Evolutionary conservation across 2,888 invertebrate species (phyloP).

Genomic region (Ormyrus nitidulus): DNA sequence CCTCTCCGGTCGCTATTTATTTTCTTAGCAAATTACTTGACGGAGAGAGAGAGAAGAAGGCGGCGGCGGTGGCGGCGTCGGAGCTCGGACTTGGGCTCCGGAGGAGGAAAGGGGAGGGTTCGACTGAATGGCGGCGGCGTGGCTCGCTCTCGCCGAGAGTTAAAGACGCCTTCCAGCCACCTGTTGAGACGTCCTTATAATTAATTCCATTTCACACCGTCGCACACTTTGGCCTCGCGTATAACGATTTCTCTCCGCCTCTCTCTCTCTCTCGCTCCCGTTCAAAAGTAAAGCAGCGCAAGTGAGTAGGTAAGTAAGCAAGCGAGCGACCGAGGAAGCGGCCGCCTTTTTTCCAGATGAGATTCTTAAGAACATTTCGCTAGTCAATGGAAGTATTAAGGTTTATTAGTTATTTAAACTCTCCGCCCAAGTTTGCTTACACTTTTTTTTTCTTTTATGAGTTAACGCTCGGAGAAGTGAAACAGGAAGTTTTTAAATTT

Average conservation of each 20-base stretch:
- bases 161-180: constrained; percentile 73
- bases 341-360: constrained; percentile 3
- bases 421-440: not conserved
- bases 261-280: not conserved
- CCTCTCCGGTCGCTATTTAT: constrained; percentile 70
- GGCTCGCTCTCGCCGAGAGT: constrained; percentile 56
- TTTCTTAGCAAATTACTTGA: constrained; percentile 74
- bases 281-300: constrained; percentile 45
- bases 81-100: constrained; percentile 17
- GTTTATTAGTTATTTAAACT: too few relatives aligned
- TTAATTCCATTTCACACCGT: constrained; percentile 74
- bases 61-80: not conserved
- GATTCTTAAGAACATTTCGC: not conserved
- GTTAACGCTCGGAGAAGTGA: too few relatives aligned
- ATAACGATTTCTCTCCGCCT: constrained; percentile 36
- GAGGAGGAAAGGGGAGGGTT: constrained; percentile 49
- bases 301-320: constrained; percentile 29
- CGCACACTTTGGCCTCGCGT: constrained; percentile 55
- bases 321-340: constrained; percentile 16
- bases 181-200: constrained; percentile 74
- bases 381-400: too few relatives aligned
- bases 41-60: constrained; percentile 50
- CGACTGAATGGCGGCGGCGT: constrained; percentile 56
- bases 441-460: constrained; percentile 7
- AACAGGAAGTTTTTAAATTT: too few relatives aligned